These are phyloP conservation scores for Betta splendens DNA, from an alignment of 2,797 vertebrate genomes.

Conservation along the genomic window DNA sequence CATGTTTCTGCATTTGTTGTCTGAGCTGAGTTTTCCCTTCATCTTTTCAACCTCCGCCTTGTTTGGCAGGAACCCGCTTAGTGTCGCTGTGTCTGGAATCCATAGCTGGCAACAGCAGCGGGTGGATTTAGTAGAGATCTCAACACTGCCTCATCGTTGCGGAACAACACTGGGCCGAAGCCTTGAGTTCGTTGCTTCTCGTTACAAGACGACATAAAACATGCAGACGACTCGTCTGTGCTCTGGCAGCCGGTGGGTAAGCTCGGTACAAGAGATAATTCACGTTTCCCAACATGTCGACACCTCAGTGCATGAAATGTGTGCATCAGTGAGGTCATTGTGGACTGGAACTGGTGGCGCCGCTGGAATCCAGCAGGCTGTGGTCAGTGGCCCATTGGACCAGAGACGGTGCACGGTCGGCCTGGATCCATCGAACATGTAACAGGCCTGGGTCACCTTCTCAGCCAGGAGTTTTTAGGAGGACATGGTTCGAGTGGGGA, in stretches of 20 bases:
- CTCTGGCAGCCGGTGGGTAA: neutral
- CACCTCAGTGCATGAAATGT: conserved; percentile 3
- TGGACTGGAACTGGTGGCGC: conserved; percentile 2
- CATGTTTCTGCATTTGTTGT: too few relatives aligned
- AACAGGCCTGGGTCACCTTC: conserved; percentile 16
- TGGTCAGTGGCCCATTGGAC: conserved; percentile 42
- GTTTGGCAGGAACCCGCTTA: too few relatives aligned
- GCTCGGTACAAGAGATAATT: conserved; percentile 1
- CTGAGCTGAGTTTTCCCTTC: too few relatives aligned
- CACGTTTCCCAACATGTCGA: conserved; percentile 4
- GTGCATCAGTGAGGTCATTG: conserved; percentile 11
- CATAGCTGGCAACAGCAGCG: neutral
- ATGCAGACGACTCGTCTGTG: conserved; percentile 5
- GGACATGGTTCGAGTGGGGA: conserved; percentile 37
- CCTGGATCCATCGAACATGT: conserved; percentile 28
- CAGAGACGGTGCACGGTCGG: conserved; percentile 5
- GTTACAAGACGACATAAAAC: conserved; percentile 22
- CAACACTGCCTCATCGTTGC: neutral
- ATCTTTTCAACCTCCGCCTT: too few relatives aligned
- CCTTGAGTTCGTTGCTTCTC: conserved; percentile 7
- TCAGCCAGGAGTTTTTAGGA: conserved; percentile 2
- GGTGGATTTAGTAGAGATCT: neutral
- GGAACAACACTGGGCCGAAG: conserved; percentile 12
- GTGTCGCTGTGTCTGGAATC: too few relatives aligned
- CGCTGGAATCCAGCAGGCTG: conserved; percentile 15